Evolutionary conservation across 2,888 invertebrate genomes (phyloP), one percentile per base, ranked within the genome.

Genomic region (Aphodius granarius): DNA sequence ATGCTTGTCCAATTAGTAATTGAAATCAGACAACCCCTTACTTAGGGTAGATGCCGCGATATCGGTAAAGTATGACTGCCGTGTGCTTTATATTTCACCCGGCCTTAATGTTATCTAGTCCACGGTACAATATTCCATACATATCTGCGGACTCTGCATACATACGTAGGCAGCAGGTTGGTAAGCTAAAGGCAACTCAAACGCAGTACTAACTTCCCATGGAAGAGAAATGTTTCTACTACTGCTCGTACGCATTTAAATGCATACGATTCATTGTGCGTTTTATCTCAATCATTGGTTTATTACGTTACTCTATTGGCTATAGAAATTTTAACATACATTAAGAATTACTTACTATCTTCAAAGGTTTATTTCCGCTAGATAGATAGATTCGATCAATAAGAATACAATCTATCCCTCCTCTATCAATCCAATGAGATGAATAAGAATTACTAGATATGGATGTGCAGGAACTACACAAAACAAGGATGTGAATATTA

Each of bases 1-100:
- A 83, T 81, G 80, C 80, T 80, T 83, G 83, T 84, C 83, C 83
- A 84, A 84, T 84, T 84, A 84, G 84, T 84, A 83, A 83, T 83
- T 84, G 84, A 83, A 84, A 83, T 83, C 83, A 81, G 83, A 83
- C 82, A 82, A 81, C 82, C 82, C 68, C 82, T 82, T 81, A 78
- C 80, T 81, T 80, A 79, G 77, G 80, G 81, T 78, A 82, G 83
- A 83, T 83, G 83, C 83, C 83, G 83, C 80, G 83, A 83, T 84
- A 83, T 77, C 79, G 78, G 80, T 83, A 82, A 83, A 79, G 80
- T 82, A 83, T 82, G 80, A 78, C 79, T 77, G 80, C 71, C 76
- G 77, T 71, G 73, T 76, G 76, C 74, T 74, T 76, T 76, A 76
- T 74, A 76, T 74, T 76, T 76, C 72, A 74, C 63, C 66, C 68